Conservation (phyloP, 2,797 vertebrate species). For the Saxicola maurus region DNA sequence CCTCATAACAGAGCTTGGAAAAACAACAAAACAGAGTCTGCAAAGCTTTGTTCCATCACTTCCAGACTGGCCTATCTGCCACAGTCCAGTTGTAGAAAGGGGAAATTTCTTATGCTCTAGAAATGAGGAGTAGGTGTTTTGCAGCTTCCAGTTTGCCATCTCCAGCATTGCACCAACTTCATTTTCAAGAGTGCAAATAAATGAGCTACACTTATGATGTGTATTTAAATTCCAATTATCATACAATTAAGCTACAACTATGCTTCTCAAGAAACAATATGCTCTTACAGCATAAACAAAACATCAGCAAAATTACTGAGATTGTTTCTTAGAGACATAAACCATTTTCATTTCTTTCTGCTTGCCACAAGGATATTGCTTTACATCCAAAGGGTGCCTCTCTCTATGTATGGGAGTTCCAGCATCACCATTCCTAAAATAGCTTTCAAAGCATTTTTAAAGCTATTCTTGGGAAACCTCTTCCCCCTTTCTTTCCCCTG, state of each 20-base stretch:
- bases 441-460: not conserved
- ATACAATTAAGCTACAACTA: not conserved
- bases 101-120: not conserved
- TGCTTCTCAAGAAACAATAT: not conserved
- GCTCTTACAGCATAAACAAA: not conserved
- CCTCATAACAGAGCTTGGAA: not conserved
- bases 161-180: not conserved
- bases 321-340: not conserved
- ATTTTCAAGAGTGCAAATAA: not conserved
- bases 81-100: not conserved
- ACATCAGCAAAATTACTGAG: not conserved
- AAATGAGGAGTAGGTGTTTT: not conserved
- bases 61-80: not conserved
- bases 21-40: not conserved
- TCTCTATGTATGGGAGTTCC: not conserved
- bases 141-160: not conserved
- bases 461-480: not conserved
- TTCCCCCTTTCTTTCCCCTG: not conserved
- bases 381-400: not conserved
- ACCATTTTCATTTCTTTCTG: not conserved
- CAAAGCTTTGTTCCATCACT: not conserved
- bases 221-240: conserved; percentile 1
- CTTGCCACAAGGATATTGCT: not conserved
- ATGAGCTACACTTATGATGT: not conserved
- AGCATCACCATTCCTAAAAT: not conserved